A percentile compares a stretch with the other conserved stretches of the same genome.
These are phyloP conservation scores for Rachycentron canadum DNA, from an alignment of 2,797 vertebrate genomes.

Conservation along the genomic window DNA sequence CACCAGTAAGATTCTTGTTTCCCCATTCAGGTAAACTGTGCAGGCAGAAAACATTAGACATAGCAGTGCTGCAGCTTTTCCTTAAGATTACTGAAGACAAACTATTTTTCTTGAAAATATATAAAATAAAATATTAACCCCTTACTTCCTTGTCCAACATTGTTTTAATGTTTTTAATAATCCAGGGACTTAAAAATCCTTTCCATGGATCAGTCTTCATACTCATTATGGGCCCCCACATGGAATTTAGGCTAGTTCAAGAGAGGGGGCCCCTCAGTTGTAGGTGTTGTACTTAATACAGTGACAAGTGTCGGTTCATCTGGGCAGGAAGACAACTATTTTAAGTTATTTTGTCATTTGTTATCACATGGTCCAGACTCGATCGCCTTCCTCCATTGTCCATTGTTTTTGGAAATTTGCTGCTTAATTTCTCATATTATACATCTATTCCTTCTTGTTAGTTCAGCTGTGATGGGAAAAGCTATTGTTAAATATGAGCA, in stretches of 20 bases:
- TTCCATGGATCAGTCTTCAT: constrained; percentile 30
- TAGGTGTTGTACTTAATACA: constrained; percentile 2
- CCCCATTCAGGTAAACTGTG: neutral
- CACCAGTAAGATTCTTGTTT: constrained; percentile 5
- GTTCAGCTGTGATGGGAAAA: constrained; percentile 32
- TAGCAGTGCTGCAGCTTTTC: neutral
- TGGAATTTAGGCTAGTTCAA: constrained; percentile 15
- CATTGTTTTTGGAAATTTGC: constrained; percentile 27
- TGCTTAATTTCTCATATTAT: constrained; percentile 25
- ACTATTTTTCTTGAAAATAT: no score
- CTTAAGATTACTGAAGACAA: neutral
- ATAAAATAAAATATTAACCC: no score
- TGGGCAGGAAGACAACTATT: neutral
- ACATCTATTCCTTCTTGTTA: constrained; percentile 25
- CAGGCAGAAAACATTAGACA: neutral
- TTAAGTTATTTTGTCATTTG: neutral
- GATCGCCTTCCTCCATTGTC: neutral
- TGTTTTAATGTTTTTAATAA: constrained; percentile 1
- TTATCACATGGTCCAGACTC: neutral
- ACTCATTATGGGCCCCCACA: neutral
- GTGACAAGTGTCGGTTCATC: neutral
- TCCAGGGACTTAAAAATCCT: constrained; percentile 25
- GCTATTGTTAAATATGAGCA: neutral
- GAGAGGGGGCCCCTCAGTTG: neutral
- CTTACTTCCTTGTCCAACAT: neutral